Evolutionary conservation across 2,113 vertebrate genomes (phyloP).

Genomic region (Gallinago paraguaiae): DNA sequence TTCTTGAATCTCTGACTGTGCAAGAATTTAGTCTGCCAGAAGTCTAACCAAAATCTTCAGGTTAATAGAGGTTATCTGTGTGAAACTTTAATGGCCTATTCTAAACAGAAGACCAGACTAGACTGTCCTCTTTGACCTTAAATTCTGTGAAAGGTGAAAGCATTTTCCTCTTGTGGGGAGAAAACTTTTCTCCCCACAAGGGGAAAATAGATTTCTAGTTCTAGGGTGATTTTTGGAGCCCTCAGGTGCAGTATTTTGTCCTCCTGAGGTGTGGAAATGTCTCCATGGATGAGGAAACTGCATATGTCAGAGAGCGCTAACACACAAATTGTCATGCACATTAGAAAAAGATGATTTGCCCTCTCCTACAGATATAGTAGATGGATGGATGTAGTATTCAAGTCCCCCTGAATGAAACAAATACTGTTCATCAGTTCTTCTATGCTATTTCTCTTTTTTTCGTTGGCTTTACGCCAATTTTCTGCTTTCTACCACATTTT

Average conservation of each 20-base stretch:
- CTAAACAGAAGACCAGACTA: not conserved
- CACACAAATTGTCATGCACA: not conserved
- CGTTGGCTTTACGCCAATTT: constrained; percentile 63
- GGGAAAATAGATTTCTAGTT: constrained; percentile 50
- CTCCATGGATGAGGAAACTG: not conserved
- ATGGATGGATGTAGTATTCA: not conserved
- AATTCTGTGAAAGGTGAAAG: constrained; percentile 46
- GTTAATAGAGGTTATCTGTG: not conserved
- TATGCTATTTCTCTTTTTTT: constrained; percentile 62
- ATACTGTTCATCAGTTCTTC: constrained; percentile 46
- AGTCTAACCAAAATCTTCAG: not conserved
- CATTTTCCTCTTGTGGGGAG: not conserved
- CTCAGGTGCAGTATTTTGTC: not conserved
- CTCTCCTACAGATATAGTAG: constrained; percentile 19
- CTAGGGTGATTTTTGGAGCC: not conserved
- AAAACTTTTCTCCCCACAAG: not conserved
- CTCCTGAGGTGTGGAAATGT: not conserved
- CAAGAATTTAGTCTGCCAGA: not conserved
- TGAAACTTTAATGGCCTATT: not conserved
- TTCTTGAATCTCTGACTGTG: not conserved
- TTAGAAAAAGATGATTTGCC: not conserved
- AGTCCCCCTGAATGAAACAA: constrained; percentile 43
- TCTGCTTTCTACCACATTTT: constrained; percentile 60
- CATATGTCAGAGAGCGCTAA: not conserved
- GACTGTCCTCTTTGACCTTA: not conserved